phyloP scores from a whole-genome alignment of 2,797 vertebrate species.

The Gadopsis bispinosus region DNA sequence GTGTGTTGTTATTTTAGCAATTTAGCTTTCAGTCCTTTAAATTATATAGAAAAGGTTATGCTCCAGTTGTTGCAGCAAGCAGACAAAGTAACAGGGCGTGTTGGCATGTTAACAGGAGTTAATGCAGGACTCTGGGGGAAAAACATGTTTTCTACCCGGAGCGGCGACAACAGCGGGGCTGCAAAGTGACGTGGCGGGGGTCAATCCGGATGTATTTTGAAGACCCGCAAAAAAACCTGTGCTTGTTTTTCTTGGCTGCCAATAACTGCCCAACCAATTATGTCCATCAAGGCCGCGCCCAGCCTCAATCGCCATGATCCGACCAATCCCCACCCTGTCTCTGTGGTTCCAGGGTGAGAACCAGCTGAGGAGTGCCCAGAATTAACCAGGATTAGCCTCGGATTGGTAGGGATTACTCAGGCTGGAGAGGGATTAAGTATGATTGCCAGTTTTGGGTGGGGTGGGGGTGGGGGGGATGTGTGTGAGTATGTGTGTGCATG shows the following conservation, averaged over 20 bases:
- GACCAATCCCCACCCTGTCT: slow-evolving; percentile 82
- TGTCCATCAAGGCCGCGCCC: slow-evolving; percentile 56
- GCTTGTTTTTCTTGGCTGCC: slow-evolving; percentile 75
- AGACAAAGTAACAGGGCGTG: not conserved
- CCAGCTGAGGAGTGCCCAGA: slow-evolving; percentile 81
- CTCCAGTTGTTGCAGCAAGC: slow-evolving; percentile 1
- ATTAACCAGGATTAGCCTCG: slow-evolving; percentile 86
- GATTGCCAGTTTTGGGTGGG: slow-evolving; percentile 82
- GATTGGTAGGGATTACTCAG: slow-evolving; percentile 84
- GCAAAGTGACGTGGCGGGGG: slow-evolving; percentile 50
- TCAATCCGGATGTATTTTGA: slow-evolving; percentile 70
- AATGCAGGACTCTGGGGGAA: slow-evolving; percentile 1
- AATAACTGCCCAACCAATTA: slow-evolving; percentile 74
- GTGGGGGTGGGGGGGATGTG: not conserved
- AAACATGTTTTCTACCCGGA: slow-evolving; percentile 77
- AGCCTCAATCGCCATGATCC: slow-evolving; percentile 72
- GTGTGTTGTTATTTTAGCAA: slow-evolving; percentile 21
- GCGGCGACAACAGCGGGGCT: slow-evolving; percentile 19
- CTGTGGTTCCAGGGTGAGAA: slow-evolving; percentile 80
- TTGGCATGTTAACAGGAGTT: slow-evolving; percentile 3
- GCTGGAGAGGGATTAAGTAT: slow-evolving; percentile 83
- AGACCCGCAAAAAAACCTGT: slow-evolving; percentile 70
- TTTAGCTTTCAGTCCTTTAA: slow-evolving; percentile 27
- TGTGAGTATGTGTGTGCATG: slow-evolving; percentile 8
- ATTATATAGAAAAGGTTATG: slow-evolving; percentile 13